phyloP scores from a whole-genome alignment of 2,888 invertebrate species.

The Tineola bisselliella region DNA sequence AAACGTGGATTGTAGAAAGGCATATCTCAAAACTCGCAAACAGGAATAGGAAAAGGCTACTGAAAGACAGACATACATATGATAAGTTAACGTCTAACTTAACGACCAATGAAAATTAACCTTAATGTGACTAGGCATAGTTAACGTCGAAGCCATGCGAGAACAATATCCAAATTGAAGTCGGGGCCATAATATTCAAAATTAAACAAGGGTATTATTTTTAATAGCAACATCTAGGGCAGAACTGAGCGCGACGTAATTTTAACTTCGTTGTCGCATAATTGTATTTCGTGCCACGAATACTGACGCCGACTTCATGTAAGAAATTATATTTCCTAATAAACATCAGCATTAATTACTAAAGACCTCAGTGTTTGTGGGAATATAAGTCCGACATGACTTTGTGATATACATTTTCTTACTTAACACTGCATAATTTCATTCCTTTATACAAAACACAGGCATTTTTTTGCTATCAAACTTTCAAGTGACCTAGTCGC shows the following conservation, averaged over 20 bases:
- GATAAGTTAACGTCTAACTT: too few species aligned
- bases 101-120: too few species aligned
- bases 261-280: constrained; percentile 13
- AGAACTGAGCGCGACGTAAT: constrained; percentile 11
- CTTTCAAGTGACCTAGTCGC: too few species aligned
- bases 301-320: constrained; percentile 2
- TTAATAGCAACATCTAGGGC: constrained; percentile 10
- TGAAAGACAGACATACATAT: too few species aligned
- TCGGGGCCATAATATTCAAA: background rate
- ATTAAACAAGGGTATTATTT: constrained; percentile 8
- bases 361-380: background rate
- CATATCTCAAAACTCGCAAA: too few species aligned
- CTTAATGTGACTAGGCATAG: too few species aligned
- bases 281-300: constrained; percentile 14
- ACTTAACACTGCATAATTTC: too few species aligned
- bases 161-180: background rate
- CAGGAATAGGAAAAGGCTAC: too few species aligned
- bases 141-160: too few species aligned
- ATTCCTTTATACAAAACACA: too few species aligned
- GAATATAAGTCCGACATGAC: background rate
- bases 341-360: constrained; percentile 14
- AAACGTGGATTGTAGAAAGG: too few species aligned
- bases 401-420: background rate
- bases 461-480: too few species aligned
- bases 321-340: constrained; percentile 15